A percentile compares a stretch with the other conserved stretches of the same genome.
phyloP scores from a whole-genome alignment of 2,113 vertebrate species.

The Lepus timidus region DNA sequence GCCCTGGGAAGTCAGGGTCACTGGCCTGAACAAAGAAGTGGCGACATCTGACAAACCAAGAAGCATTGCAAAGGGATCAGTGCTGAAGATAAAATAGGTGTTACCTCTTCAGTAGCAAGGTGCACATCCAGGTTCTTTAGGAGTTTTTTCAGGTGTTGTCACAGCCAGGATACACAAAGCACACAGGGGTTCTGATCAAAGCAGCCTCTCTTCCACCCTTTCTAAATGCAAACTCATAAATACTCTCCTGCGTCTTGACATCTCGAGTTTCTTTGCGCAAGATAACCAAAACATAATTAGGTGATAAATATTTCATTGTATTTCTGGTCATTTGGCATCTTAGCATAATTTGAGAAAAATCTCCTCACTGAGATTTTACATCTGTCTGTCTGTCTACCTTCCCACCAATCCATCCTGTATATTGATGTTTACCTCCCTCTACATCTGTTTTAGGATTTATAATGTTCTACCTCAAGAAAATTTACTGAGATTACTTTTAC shows the following conservation, averaged over 20 bases:
- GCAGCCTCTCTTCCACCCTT: background rate
- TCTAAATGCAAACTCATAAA: background rate
- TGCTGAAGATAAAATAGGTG: background rate
- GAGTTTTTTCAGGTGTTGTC: background rate
- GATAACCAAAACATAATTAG: background rate
- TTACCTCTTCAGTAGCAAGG: background rate
- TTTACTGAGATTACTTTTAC: background rate
- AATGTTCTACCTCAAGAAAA: constrained; percentile 1
- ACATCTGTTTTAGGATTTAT: background rate
- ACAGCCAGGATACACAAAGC: background rate
- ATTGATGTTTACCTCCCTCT: background rate
- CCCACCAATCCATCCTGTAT: background rate
- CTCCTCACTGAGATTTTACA: background rate
- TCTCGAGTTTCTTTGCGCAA: background rate
- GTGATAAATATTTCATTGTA: background rate
- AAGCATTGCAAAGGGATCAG: background rate
- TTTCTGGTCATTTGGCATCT: background rate
- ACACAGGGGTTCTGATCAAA: background rate
- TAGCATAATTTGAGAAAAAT: background rate
- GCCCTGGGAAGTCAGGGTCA: background rate
- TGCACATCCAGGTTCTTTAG: background rate
- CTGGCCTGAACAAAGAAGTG: background rate
- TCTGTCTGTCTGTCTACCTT: background rate
- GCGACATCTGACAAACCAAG: background rate
- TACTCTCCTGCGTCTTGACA: background rate